Evolutionary conservation across 2,888 invertebrate species (phyloP).

Genomic region (Pollenia amentaria): DNA sequence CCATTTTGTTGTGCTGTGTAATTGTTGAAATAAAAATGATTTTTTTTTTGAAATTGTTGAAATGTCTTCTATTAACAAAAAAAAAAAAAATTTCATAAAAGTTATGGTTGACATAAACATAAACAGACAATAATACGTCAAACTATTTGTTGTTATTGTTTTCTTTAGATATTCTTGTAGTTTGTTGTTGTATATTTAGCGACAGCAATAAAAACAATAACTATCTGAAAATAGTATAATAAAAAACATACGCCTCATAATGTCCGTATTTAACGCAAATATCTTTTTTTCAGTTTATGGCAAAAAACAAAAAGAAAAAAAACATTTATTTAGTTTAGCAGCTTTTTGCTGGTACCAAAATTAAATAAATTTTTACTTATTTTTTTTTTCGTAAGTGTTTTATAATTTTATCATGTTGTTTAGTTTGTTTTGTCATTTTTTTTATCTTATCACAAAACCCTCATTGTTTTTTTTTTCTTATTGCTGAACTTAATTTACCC

Average conservation of each 20-base stretch:
- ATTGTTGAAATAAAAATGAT: slow-evolving; percentile 23
- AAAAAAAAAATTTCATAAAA: slow-evolving; percentile 49
- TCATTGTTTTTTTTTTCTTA: slow-evolving; percentile 41
- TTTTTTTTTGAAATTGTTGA: slow-evolving; percentile 5
- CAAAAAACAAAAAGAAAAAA: slow-evolving; percentile 15
- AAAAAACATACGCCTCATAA: slow-evolving; percentile 48
- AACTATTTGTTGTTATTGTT: slow-evolving; percentile 25
- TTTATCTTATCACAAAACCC: slow-evolving; percentile 67
- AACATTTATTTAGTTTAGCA: slow-evolving; percentile 7
- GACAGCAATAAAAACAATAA: not conserved
- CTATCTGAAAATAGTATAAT: slow-evolving; percentile 2
- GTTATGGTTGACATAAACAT: slow-evolving; percentile 59
- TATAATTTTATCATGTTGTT: slow-evolving; percentile 19
- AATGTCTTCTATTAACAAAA: slow-evolving; percentile 60
- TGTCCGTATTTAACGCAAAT: slow-evolving; percentile 44
- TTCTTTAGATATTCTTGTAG: not conserved
- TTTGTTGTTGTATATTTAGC: slow-evolving; percentile 29
- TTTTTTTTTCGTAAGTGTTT: slow-evolving; percentile 19
- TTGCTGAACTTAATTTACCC: slow-evolving; percentile 15
- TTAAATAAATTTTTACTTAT: slow-evolving; percentile 7
- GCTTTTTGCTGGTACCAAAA: slow-evolving; percentile 17
- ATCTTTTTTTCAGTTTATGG: slow-evolving; percentile 30
- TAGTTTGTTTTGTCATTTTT: slow-evolving; percentile 4
- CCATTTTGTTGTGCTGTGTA: no score
- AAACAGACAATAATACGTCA: slow-evolving; percentile 59